Base-by-base conservation (phyloP, 1,140 invertebrate species). In the Argopecten irradians region DNA sequence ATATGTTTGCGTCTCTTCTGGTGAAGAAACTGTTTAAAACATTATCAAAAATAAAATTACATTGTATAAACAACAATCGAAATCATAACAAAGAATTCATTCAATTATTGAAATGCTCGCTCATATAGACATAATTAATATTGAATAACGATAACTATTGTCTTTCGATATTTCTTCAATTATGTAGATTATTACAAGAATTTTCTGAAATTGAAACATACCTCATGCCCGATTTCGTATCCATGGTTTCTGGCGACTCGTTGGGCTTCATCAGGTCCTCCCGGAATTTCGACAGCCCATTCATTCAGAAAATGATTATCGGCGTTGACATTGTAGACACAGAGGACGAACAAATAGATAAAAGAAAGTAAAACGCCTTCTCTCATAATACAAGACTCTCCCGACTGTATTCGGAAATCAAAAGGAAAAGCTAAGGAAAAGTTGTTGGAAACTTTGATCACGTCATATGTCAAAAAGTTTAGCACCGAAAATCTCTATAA, bases 221-320 rank as follows among this genome's bases (percentile, higher is more conserved):
- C 89, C 87, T 90, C 71, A 46, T 86, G 88, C 22, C 88, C 82
- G 22, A 90, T 84, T 71, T 88, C 87, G 86, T 90, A 90, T 86
- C 89, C 89, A 90, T 90, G 89, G 71, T 39, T 41, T 86, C 82
- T 86, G 28, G 89, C 87, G 36, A 90, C 89, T 34, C 86, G 82
- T 36, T 86, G 85, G n/a, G 86, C 89, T 86, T 88, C 83, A 34
- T 88, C 86, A 83, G 35, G 35, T 46, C 89, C 89, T n/a, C 89
- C 89, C 39, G 82, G 84, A 86, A 90, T 88, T 88, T 90, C 87
- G 16, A 85, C 89, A 13, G 87, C 89, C 89, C 89, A 90, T 84
- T 90, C 84, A 71, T 90, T 90, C 32, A 90, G 84, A 88, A 83
- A 90, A 88, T 90, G 89, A 71, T 88, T 83, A n/a, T 86, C 87